These are phyloP conservation scores for Oppia nitens DNA, from an alignment of 1,140 invertebrate genomes.

Conservation along the genomic window DNA sequence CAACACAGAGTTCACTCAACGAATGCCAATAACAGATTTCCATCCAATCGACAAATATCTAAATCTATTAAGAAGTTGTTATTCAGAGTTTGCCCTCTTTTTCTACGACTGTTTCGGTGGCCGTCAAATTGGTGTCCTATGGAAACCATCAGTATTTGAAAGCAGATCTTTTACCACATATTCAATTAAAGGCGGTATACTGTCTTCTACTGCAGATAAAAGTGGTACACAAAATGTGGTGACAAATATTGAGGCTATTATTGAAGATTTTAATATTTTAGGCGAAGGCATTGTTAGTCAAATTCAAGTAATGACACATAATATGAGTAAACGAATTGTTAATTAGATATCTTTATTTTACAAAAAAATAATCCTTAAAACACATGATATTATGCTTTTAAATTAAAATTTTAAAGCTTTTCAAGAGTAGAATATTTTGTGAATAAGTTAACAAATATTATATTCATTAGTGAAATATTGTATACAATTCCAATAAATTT, in stretches of 20 bases:
- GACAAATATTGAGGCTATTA: constrained; percentile 44
- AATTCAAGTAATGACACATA: too few relatives aligned
- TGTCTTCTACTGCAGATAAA: constrained; percentile 28
- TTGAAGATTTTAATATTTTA: constrained; percentile 52
- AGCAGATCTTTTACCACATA: constrained; percentile 49
- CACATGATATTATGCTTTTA: too few relatives aligned
- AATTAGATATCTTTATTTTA: too few relatives aligned
- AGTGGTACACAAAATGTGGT: constrained; percentile 31
- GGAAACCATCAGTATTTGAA: constrained; percentile 49
- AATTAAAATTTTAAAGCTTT: too few relatives aligned
- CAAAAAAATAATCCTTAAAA: too few relatives aligned
- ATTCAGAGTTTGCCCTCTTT: constrained; percentile 60
- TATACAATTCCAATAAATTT: too few relatives aligned
- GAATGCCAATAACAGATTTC: constrained; percentile 54
- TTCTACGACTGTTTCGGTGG: constrained; percentile 75
- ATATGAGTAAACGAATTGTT: too few relatives aligned
- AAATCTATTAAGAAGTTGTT: constrained; percentile 50
- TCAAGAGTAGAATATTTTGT: too few relatives aligned
- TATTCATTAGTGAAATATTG: too few relatives aligned
- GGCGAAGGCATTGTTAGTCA: constrained; percentile 41
- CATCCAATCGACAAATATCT: constrained; percentile 55
- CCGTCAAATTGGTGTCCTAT: constrained; percentile 54
- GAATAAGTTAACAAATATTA: too few relatives aligned
- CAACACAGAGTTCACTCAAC: background rate
- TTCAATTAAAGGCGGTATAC: constrained; percentile 13